Percentiles rank a stretch among this genome's conserved stretches.
These are phyloP conservation scores for Mya arenaria DNA, from an alignment of 1,140 invertebrate genomes.

Conservation along the genomic window DNA sequence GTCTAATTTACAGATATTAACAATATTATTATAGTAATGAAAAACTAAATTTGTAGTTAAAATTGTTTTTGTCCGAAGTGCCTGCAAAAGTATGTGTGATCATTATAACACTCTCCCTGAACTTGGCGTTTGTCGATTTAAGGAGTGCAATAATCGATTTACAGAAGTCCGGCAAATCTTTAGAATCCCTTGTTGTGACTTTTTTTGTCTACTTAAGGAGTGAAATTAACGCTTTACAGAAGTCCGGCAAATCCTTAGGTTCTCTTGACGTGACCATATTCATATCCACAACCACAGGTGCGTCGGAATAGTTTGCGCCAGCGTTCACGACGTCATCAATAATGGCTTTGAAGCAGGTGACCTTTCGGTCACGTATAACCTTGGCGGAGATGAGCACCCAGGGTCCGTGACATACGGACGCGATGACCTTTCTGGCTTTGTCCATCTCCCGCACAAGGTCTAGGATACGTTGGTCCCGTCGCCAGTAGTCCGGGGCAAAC, in stretches of 20 bases:
- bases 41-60: too few species aligned
- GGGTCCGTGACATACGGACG: constrained; percentile 74
- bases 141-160: constrained; percentile 68
- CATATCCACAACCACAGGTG: constrained; percentile 74
- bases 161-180: constrained; percentile 75
- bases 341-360: constrained; percentile 73
- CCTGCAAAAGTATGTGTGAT: too few species aligned
- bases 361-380: constrained; percentile 67
- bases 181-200: constrained; percentile 74
- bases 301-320: constrained; percentile 71
- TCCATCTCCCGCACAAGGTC: constrained; percentile 69
- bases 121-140: too few species aligned
- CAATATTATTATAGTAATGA: too few species aligned
- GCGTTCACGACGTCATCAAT: constrained; percentile 78
- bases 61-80: too few species aligned
- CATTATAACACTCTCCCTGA: too few species aligned
- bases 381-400: constrained; percentile 76
- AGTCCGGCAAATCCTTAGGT: constrained; percentile 75
- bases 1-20: too few species aligned
- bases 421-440: constrained; percentile 65
- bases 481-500: constrained; percentile 75
- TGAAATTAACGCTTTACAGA: constrained; percentile 73
- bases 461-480: constrained; percentile 72
- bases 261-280: constrained; percentile 75
- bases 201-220: too few species aligned